phyloP scores from a whole-genome alignment of 2,113 vertebrate species.

The Phrynosoma platyrhinos region DNA sequence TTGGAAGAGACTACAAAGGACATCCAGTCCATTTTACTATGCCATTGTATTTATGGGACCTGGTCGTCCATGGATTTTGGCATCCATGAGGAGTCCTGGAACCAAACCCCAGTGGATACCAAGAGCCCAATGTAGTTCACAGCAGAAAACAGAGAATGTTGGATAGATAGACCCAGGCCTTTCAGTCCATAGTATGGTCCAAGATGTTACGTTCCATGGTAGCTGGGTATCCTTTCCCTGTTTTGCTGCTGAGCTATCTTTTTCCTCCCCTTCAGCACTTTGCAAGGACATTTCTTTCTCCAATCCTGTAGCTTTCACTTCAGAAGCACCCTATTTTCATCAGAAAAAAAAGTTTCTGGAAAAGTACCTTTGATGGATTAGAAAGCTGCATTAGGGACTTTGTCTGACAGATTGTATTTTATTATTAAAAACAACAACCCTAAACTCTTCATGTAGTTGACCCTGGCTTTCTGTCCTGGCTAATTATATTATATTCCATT shows the following conservation, averaged over 20 bases:
- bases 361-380: not conserved
- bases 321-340: not conserved
- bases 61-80: too few species aligned
- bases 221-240: not conserved
- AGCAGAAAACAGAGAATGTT: too few species aligned
- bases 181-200: not conserved
- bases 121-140: too few species aligned
- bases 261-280: not conserved
- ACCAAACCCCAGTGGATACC: too few species aligned
- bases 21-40: too few species aligned
- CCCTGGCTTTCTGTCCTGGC: constrained; percentile 45
- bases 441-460: not conserved
- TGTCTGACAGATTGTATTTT: not conserved
- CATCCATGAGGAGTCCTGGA: too few species aligned
- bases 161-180: not conserved
- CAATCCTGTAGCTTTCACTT: not conserved
- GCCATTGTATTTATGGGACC: too few species aligned
- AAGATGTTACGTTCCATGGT: too few species aligned
- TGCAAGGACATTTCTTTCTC: not conserved
- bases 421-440: not conserved
- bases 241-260: not conserved
- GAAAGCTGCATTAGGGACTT: constrained; percentile 22
- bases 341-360: not conserved
- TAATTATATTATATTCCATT: constrained; percentile 52
- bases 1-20: too few species aligned